Conservation (phyloP, 1,140 invertebrate genomes). For the Drosophila serrata region DNA sequence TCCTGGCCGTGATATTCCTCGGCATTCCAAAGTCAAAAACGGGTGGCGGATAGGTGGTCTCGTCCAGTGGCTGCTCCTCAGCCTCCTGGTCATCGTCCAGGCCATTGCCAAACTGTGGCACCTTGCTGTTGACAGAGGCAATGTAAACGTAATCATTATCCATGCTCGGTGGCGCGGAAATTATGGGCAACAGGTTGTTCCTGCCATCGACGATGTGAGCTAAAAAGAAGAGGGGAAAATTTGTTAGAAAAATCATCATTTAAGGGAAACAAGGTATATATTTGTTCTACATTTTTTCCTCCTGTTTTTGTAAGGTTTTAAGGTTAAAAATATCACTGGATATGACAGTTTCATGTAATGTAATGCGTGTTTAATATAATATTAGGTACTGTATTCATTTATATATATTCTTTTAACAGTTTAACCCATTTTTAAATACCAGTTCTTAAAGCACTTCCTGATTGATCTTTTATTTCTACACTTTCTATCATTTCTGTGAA, state of each 20-base stretch:
- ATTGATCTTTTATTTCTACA: constrained; percentile 15
- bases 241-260: constrained; percentile 2
- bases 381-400: background rate
- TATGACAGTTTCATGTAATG: too few species aligned
- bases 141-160: constrained; percentile 73
- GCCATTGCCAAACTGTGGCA: constrained; percentile 60
- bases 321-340: background rate
- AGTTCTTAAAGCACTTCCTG: constrained; percentile 17
- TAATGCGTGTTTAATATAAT: background rate
- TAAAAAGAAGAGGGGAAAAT: constrained; percentile 19
- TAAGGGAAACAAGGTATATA: background rate
- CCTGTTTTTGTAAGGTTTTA: background rate
- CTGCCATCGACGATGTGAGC: constrained; percentile 44
- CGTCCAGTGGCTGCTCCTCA: constrained; percentile 51
- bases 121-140: constrained; percentile 63
- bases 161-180: constrained; percentile 46
- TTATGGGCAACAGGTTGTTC: constrained; percentile 67
- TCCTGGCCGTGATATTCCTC: constrained; percentile 92
- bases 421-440: background rate
- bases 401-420: background rate
- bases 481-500: background rate
- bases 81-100: constrained; percentile 58
- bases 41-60: constrained; percentile 87
- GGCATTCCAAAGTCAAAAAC: constrained; percentile 91
- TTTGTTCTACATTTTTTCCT: background rate